phyloP scores from a whole-genome alignment of 1,140 invertebrate genomes.

The Mesaphorura yosii region DNA sequence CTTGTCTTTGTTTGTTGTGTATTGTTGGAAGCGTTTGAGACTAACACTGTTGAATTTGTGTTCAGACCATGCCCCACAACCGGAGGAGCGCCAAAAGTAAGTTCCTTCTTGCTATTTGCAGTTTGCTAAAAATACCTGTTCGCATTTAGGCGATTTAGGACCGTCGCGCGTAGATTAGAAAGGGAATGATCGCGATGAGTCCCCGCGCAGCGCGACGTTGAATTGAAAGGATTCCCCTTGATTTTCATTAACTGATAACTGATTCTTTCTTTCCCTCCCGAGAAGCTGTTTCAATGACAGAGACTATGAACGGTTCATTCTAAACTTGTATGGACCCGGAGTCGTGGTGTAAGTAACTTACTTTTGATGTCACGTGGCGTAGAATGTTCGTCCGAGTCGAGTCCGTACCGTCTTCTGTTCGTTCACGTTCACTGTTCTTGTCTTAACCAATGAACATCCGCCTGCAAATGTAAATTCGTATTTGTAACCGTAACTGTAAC shows the following conservation, averaged over 20 bases:
- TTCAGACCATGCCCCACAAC: conserved; percentile 31
- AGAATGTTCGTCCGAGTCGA: background rate
- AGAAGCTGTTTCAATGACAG: conserved; percentile 22
- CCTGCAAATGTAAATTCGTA: too few relatives aligned
- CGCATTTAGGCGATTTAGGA: too few relatives aligned
- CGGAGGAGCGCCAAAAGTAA: conserved; percentile 76
- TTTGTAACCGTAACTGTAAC: too few relatives aligned
- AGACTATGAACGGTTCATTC: conserved; percentile 36
- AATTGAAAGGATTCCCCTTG: background rate
- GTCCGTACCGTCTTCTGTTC: background rate
- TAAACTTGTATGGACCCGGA: conserved; percentile 36
- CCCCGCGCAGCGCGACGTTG: too few relatives aligned
- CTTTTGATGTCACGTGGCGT: too few relatives aligned
- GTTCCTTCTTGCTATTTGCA: conserved; percentile 36
- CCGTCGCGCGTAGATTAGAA: too few relatives aligned
- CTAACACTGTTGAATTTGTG: conserved; percentile 30
- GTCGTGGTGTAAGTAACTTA: conserved; percentile 34
- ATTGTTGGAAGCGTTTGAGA: conserved; percentile 25
- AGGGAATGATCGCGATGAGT: too few relatives aligned
- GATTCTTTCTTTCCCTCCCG: too few relatives aligned
- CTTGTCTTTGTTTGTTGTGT: conserved; percentile 11
- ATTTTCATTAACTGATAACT: too few relatives aligned
- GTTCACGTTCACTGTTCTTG: background rate
- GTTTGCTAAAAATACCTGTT: too few relatives aligned
- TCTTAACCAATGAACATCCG: background rate